phyloP scores from a whole-genome alignment of 2,888 invertebrate genomes.

The Terebella lapidaria region DNA sequence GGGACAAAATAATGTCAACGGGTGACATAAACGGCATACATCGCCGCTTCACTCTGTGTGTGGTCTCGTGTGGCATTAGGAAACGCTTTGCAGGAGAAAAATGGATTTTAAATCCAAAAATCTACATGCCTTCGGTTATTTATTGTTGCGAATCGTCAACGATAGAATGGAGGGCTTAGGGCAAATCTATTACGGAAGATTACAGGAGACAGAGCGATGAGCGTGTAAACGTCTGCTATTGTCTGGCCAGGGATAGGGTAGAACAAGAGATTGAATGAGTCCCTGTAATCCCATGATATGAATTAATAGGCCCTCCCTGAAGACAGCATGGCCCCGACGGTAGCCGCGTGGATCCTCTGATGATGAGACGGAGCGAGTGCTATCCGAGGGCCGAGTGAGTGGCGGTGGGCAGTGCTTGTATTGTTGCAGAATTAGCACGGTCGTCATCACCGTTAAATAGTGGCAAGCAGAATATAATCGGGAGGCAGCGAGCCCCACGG shows the following conservation, averaged over 20 bases:
- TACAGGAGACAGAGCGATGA: neutral
- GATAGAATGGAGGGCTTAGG: neutral
- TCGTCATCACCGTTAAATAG: no score
- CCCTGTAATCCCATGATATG: neutral
- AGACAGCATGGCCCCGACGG: no score
- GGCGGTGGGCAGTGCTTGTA: no score
- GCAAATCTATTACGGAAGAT: neutral
- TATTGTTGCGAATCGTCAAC: neutral
- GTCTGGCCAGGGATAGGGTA: neutral
- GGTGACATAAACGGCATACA: no score
- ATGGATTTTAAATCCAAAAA: neutral
- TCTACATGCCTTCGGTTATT: neutral
- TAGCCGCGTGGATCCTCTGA: no score
- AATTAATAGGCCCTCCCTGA: neutral
- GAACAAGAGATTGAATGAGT: neutral
- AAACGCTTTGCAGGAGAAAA: neutral
- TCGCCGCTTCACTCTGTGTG: no score
- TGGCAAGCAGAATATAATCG: no score
- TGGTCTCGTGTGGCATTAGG: no score
- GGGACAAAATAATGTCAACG: no score
- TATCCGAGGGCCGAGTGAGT: neutral
- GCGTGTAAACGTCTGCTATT: neutral
- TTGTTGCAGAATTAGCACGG: no score
- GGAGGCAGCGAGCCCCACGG: no score
- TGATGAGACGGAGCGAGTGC: no score